Percentiles rank a stretch among this genome's conserved stretches.
Evolutionary conservation across 2,888 invertebrate genomes (phyloP).

Genomic region (Dasysyrphus tricinctus): DNA sequence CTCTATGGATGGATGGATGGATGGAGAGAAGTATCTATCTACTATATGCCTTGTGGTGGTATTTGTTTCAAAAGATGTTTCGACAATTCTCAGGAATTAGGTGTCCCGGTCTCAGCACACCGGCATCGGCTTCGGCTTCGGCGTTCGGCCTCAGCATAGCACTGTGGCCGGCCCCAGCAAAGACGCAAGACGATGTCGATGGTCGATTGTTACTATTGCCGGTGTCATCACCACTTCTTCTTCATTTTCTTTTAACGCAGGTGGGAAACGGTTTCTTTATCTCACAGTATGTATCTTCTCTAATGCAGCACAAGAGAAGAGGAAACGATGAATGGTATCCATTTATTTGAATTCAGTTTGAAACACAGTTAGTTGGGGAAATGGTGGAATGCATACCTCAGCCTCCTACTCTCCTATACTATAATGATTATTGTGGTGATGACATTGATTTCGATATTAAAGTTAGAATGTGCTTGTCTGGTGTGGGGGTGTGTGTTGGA

Average conservation of each 20-base stretch:
- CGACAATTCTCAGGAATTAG: slow-evolving; percentile 70
- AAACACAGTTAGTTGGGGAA: slow-evolving; percentile 42
- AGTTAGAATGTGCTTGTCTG: not conserved
- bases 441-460: slow-evolving; percentile 44
- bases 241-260: slow-evolving; percentile 47
- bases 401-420: not conserved
- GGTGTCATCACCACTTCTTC: slow-evolving; percentile 56
- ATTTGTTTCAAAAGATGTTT: slow-evolving; percentile 62
- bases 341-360: slow-evolving; percentile 51
- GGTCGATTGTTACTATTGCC: slow-evolving; percentile 50
- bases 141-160: too few species aligned
- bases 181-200: slow-evolving; percentile 29
- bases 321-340: slow-evolving; percentile 48
- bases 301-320: slow-evolving; percentile 3
- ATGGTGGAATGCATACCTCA: slow-evolving; percentile 42
- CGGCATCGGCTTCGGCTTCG: not conserved
- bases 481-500: slow-evolving; percentile 18
- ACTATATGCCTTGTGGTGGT: slow-evolving; percentile 42
- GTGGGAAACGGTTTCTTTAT: slow-evolving; percentile 64
- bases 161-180: too few species aligned
- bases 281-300: slow-evolving; percentile 48
- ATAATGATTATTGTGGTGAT: slow-evolving; percentile 32
- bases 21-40: not conserved
- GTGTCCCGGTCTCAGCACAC: slow-evolving; percentile 36
- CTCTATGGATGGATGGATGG: not conserved